Evolutionary conservation across 2,113 vertebrate genomes (phyloP), one percentile per base, ranked within the genome.

Genomic region (Triplophysa dalaica): DNA sequence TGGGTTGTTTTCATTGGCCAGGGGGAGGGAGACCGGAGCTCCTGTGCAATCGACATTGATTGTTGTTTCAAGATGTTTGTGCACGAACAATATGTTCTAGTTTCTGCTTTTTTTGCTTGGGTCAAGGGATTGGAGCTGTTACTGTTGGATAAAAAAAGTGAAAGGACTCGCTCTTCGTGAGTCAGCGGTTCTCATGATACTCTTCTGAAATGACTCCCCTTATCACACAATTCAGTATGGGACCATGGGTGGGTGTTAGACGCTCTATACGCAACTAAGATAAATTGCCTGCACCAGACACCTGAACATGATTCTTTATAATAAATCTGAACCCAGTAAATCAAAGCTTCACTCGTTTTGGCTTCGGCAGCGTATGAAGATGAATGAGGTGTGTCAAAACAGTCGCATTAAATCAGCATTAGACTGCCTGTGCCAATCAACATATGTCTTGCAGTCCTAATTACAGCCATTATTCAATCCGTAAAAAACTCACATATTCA

Each of bases 401-500:
- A 83, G 76, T 79, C 70, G 81, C 77, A 77, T 87, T 77, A 83
- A 81, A 86, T 73, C 85, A 81, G 80, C 72, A 82, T 85, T 78
- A 79, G 26, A 84, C 67, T 54, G 72, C 17, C 70, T 38, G n/a
- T 14, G 26, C 38, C 45, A 76, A 78, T 78, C 78, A 77, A 60
- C 38, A 64, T 60, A 43, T 22, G 19, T 88, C 58, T 81, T 82
- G 70, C 75, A 38, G 41, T 79, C 33, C 14, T 87, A 87, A 90
- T 89, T 85, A 84, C 66, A 75, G 43, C 73, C 84, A 87, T 86
- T 84, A 87, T 89, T 83, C 83, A 83, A 77, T 80, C 85, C 80
- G 83, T 80, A 86, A 84, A 82, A 83, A 83, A 80, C 3, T 63
- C 11, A 2, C 48, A 82, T 56, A 50, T 77, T 81, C 77, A 33